Evolutionary conservation across 2,888 invertebrate species (phyloP), one percentile per base, ranked within the genome.

Genomic region (Thymelicus lineola): DNA sequence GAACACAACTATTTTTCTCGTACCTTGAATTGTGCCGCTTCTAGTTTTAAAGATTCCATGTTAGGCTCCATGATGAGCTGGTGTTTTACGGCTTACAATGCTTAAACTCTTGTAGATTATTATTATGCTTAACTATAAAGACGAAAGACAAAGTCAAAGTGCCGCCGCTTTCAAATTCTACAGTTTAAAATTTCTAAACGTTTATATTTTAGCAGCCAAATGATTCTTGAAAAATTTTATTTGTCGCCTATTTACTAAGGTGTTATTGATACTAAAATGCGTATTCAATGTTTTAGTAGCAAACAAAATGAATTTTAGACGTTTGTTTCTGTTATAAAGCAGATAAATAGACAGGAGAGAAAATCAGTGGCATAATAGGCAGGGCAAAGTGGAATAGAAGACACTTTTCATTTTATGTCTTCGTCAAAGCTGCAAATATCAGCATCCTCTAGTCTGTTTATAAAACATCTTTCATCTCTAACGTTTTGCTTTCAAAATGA

Each of bases 21-120:
- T 28, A 28, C 3, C 28, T 28, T 28, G 28, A 5, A 28, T 28
- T 28, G 20, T 7, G 61, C 83, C 87, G 84, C 86, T 88, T 86
- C 82, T 84, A 84, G 79, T 84, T 78, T 78, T 80, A 63, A 59
- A 55, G 61, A 48, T 53, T 72, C 64, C 28, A 42, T 58, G 64
- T 61, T 62, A 60, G 65, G 58, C 60, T 59, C 58, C 66, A 68
- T 69, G 72, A 72, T 73, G 73, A 73, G 62, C 63, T 58, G 68
- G n/a, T 69, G 69, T 63, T 69, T 69, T 69, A 69, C 69, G 68
- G 58, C 69, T 69, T 48, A 69, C 63, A 76, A 76, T 73, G 77
- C 75, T 77, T 79, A 79, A 79, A 75, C 79, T 75, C 72, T 65
- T 71, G 71, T 60, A 63, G 57, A 20, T 62, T 58, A 69, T 66